Evolutionary conservation across 1,140 invertebrate genomes (phyloP).

Genomic region (Lineus longissimus): DNA sequence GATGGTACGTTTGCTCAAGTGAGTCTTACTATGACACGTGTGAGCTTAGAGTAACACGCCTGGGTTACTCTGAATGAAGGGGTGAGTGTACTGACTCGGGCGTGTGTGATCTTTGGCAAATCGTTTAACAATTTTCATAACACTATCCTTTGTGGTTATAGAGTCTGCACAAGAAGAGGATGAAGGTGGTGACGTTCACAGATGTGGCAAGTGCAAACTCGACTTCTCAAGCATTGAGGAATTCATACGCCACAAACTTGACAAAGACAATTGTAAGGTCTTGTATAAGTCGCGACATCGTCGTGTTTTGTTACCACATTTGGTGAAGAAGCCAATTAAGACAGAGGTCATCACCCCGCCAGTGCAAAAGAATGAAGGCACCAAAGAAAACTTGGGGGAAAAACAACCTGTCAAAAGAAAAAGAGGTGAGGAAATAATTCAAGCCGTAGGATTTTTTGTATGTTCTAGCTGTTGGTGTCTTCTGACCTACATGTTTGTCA

Average conservation of each 20-base stretch:
- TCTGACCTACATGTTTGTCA: no score
- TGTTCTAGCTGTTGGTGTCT: not conserved
- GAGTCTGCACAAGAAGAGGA: constrained; percentile 20
- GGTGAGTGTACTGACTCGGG: no score
- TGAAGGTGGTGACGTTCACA: constrained; percentile 35
- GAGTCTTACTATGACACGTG: no score
- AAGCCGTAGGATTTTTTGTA: constrained; percentile 10
- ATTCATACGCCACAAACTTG: constrained; percentile 39
- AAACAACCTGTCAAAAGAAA: constrained; percentile 5
- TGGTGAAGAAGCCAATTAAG: constrained; percentile 23
- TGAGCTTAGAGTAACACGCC: no score
- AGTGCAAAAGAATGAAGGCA: not conserved
- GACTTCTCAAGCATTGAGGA: constrained; percentile 32
- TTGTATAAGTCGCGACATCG: constrained; percentile 24
- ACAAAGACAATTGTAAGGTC: constrained; percentile 38
- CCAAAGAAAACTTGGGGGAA: constrained; percentile 2
- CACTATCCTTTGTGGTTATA: no score
- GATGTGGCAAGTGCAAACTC: constrained; percentile 37
- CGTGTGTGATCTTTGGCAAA: no score
- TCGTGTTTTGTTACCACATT: constrained; percentile 26
- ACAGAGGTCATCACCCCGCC: not conserved
- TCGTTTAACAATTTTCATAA: no score
- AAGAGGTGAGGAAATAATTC: constrained; percentile 11
- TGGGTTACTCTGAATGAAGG: no score
- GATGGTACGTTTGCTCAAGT: no score